These are phyloP conservation scores for Lithobius niger DNA, from an alignment of 1,140 invertebrate species.

Conservation along the genomic window DNA sequence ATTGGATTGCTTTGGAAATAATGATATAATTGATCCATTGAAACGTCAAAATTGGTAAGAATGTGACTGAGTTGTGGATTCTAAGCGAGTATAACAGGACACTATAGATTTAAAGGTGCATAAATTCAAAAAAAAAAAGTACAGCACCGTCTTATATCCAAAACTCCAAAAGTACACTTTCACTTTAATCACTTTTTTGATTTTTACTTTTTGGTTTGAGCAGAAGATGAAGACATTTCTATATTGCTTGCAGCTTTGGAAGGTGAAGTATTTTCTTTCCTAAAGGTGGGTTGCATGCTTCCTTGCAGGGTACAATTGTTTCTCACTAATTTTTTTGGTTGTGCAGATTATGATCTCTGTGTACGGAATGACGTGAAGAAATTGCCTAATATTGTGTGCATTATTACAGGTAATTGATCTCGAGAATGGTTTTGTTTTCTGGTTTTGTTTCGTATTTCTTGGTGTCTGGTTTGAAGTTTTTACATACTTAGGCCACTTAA, in stretches of 20 bases:
- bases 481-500: too few species aligned
- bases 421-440: too few species aligned
- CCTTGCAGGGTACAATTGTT: neutral
- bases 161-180: too few species aligned
- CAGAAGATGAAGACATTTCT: constrained; percentile 90
- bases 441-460: too few species aligned
- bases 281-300: neutral
- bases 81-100: neutral
- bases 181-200: constrained; percentile 1
- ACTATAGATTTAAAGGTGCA: neutral
- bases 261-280: constrained; percentile 35
- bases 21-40: neutral
- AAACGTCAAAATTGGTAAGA: neutral
- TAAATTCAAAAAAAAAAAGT: neutral
- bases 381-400: constrained; percentile 65
- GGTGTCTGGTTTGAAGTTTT: neutral
- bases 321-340: neutral
- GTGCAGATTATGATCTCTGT: constrained; percentile 40
- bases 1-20: too few species aligned
- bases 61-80: neutral
- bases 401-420: constrained; percentile 61
- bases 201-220: constrained; percentile 14
- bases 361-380: constrained; percentile 31
- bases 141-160: too few species aligned
- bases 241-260: constrained; percentile 72